Evolutionary conservation across 2,888 invertebrate species (phyloP), one percentile per base, ranked within the genome.

Genomic region (Microctonus brassicae): DNA sequence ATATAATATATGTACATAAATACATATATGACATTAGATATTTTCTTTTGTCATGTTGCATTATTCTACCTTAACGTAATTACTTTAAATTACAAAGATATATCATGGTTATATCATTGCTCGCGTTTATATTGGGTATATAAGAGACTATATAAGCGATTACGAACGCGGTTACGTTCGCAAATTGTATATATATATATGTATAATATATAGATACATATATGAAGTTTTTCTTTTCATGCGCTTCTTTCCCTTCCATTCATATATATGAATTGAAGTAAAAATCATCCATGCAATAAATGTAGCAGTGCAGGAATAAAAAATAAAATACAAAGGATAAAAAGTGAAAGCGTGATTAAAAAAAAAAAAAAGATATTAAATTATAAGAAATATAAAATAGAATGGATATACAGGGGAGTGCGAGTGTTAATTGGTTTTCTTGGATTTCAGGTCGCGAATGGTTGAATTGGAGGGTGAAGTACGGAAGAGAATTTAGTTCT

Each of bases 91-190:
- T 81, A 80, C 77, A 76, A 73, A 75, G 75, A 80, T 82, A 79
- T 78, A 81, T 82, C 80, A 82, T 78, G 78, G 78, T 81, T 82
- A 82, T 81, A 78, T 77, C 77, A 79, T 78, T 81, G 78, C 76
- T 76, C 78, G 73, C 42, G 77, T 77, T 77, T 79, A 80, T 80
- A 81, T 80, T 79, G 77, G 78, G 77, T 69, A 75, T 72, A 17
- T n/a, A 47, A 7, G 17, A 10, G 6, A 9, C 5, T 6, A 6
- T 47, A 2, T 79, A 77, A 80, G 77, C 78, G 77, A 77, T 75
- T 76, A 70, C 74, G 72, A 61, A 67, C 65, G 36, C 34, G 1
- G 22, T 47, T 10, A 10, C 17, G 26, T n/a, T 64, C 20, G 13
- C 33, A 10, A 6, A n/a, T 34, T 64, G 17, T 29, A 13, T 24